phyloP scores from a whole-genome alignment of 2,888 invertebrate species.

The Nowickia ferox region DNA sequence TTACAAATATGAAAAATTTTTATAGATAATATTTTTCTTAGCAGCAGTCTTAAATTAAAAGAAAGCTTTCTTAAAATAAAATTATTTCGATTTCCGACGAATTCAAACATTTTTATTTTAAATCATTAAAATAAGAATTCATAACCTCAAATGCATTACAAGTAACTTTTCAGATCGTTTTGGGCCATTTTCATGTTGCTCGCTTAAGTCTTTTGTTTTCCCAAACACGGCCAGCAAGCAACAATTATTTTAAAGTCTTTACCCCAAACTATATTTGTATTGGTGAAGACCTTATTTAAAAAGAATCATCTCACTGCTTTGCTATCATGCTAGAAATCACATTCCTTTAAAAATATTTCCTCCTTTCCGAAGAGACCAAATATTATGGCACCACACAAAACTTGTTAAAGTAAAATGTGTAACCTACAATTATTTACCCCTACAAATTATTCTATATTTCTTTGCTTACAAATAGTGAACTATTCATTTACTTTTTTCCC shows the following conservation, averaged over 20 bases:
- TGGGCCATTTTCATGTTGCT: neutral
- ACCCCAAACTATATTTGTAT: neutral
- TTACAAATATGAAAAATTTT: no score
- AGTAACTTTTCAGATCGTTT: neutral
- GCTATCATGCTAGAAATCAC: conserved; percentile 28
- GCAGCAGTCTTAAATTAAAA: no score
- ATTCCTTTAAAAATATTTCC: conserved; percentile 39
- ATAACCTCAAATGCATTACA: neutral
- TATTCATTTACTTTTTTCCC: conserved; percentile 48
- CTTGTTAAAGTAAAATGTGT: conserved; percentile 28
- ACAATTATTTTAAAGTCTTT: neutral
- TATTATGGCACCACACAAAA: neutral
- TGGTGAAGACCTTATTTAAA: neutral
- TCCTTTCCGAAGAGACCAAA: conserved; percentile 7
- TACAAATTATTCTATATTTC: conserved; percentile 16
- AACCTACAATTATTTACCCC: conserved; percentile 63
- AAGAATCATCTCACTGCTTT: conserved; percentile 3
- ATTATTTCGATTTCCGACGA: no score
- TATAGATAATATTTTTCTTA: no score
- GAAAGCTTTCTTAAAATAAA: no score
- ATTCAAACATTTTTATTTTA: no score
- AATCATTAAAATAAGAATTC: no score
- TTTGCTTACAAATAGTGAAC: neutral
- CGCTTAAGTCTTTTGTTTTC: conserved; percentile 20
- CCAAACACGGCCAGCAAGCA: neutral